phyloP scores from a whole-genome alignment of 1,140 invertebrate genomes.

The Dendrolimus kikuchii region DNA sequence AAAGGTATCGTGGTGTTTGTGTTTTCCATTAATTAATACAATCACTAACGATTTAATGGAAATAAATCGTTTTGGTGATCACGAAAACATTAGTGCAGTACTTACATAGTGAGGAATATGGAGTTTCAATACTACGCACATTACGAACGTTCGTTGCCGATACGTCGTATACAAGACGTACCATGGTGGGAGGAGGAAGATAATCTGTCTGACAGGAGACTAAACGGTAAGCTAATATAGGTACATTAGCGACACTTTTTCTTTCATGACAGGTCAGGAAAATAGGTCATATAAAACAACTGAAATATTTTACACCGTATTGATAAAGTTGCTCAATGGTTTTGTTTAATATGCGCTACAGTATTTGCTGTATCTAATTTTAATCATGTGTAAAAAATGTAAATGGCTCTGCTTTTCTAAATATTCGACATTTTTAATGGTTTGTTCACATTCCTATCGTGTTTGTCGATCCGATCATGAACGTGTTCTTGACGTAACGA shows the following conservation, averaged over 20 bases:
- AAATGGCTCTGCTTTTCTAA: too few species aligned
- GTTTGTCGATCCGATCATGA: too few species aligned
- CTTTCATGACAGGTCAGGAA: too few species aligned
- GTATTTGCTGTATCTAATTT: too few species aligned
- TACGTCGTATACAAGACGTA: slow-evolving; percentile 39
- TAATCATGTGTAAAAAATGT: too few species aligned
- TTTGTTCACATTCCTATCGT: too few species aligned
- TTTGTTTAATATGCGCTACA: too few species aligned
- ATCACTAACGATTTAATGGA: slow-evolving; percentile 5
- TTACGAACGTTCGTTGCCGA: slow-evolving; percentile 33
- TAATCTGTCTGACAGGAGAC: slow-evolving; percentile 50
- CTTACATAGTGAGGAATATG: slow-evolving; percentile 22
- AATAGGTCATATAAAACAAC: too few species aligned
- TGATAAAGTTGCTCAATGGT: too few species aligned
- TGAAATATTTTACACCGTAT: too few species aligned
- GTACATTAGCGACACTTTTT: not conserved
- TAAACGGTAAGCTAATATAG: slow-evolving; percentile 40
- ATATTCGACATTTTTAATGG: too few species aligned
- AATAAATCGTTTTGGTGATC: slow-evolving; percentile 8
- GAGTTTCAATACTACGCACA: slow-evolving; percentile 61
- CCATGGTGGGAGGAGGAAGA: slow-evolving; percentile 66
- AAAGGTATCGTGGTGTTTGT: slow-evolving; percentile 38
- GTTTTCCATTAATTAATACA: slow-evolving; percentile 4
- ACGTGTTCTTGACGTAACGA: too few species aligned
- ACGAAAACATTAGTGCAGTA: not conserved